phyloP scores from a whole-genome alignment of 23 tunicate species.

The Halocynthia roretzi region DNA sequence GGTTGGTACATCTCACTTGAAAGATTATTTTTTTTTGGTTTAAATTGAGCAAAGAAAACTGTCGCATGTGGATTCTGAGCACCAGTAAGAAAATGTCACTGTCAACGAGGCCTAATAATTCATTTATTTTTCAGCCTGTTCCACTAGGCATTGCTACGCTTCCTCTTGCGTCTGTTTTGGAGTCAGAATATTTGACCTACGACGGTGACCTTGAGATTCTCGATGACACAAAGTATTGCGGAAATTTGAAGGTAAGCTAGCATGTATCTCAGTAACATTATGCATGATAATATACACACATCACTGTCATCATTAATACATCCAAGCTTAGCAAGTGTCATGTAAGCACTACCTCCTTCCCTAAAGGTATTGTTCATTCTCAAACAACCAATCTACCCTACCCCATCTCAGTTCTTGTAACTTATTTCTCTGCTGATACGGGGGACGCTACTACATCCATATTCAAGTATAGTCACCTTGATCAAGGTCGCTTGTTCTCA shows the following conservation, averaged over 20 bases:
- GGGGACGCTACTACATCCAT: too few relatives aligned
- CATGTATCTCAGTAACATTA: neutral
- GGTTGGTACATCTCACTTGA: conserved; percentile 25
- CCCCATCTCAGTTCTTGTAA: too few relatives aligned
- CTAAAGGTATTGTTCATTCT: neutral
- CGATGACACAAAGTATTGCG: neutral
- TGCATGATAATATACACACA: neutral
- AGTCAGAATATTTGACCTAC: neutral
- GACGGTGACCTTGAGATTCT: neutral
- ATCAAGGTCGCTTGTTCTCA: too few relatives aligned
- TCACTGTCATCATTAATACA: neutral
- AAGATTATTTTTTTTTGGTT: neutral
- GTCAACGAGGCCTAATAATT: neutral
- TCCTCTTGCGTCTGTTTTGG: conserved; percentile 22
- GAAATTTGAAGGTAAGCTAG: conserved; percentile 9
- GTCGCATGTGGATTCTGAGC: too few relatives aligned
- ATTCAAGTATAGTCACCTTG: too few relatives aligned
- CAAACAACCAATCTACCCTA: too few relatives aligned
- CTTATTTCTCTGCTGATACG: too few relatives aligned
- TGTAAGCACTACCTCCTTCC: neutral
- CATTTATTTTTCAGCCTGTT: conserved; percentile 30
- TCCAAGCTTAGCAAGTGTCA: neutral
- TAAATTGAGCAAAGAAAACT: neutral
- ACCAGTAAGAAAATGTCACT: neutral
- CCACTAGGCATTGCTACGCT: conserved; percentile 26